phyloP scores from a whole-genome alignment of 2,113 vertebrate species.

The Semnopithecus entellus region DNA sequence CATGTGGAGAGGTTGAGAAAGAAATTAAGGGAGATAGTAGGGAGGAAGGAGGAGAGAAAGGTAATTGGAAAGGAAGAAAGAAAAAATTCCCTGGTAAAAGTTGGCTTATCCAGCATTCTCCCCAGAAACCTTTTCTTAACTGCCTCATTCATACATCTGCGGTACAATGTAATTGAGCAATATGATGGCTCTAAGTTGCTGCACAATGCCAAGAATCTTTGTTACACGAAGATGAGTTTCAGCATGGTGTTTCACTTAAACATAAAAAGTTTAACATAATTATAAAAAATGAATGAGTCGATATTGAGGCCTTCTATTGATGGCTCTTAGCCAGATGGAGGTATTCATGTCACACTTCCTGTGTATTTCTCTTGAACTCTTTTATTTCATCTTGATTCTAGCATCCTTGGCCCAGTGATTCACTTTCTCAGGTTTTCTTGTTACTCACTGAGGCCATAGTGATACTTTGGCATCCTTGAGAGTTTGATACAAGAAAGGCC shows the following conservation, averaged over 20 bases:
- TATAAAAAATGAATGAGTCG: slow-evolving; percentile 28
- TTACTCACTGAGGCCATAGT: not conserved
- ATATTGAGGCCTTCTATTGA: not conserved
- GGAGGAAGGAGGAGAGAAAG: not conserved
- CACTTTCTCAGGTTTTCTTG: not conserved
- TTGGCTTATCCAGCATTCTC: not conserved
- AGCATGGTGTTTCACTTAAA: slow-evolving; percentile 40
- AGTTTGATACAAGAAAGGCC: not conserved
- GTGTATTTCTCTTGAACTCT: not conserved
- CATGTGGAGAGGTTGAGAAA: not conserved
- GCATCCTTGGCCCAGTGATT: not conserved
- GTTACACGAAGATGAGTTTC: slow-evolving; percentile 22
- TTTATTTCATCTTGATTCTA: not conserved
- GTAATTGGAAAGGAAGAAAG: not conserved
- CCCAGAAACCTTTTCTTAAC: not conserved
- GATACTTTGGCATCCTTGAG: not conserved
- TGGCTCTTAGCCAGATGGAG: not conserved
- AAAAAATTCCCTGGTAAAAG: not conserved
- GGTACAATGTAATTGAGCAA: not conserved
- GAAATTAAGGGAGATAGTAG: not conserved
- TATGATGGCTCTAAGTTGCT: not conserved
- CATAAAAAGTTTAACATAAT: slow-evolving; percentile 26
- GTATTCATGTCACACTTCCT: not conserved
- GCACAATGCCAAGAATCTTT: not conserved
- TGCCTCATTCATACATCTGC: not conserved